Evolutionary conservation across 1,140 invertebrate species (phyloP).

Genomic region (Solenopsis invicta): DNA sequence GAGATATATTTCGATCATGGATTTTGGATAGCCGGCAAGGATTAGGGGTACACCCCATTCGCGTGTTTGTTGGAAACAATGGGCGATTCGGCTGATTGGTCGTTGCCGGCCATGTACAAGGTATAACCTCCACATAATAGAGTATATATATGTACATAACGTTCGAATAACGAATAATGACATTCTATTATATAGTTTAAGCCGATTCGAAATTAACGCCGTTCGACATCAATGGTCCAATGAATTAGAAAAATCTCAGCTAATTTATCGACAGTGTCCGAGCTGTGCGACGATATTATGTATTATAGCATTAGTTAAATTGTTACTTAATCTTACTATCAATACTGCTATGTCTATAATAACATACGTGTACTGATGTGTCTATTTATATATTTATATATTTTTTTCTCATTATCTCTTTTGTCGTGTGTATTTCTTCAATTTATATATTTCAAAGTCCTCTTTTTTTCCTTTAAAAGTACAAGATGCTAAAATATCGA

Average conservation of each 20-base stretch:
- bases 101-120: slow-evolving; percentile 47
- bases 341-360: background rate
- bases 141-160: slow-evolving; percentile 17
- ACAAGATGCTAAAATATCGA: background rate
- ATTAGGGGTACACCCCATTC: slow-evolving; percentile 79
- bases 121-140: slow-evolving; percentile 41
- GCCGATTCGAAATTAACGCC: background rate
- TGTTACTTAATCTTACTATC: background rate
- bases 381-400: background rate
- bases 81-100: slow-evolving; percentile 79
- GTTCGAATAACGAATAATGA: slow-evolving; percentile 42
- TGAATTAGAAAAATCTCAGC: background rate
- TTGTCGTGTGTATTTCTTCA: background rate
- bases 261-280: background rate
- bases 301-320: background rate
- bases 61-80: slow-evolving; percentile 83
- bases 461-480: background rate
- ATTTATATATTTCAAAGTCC: background rate
- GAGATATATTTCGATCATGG: slow-evolving; percentile 86
- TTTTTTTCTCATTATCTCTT: background rate
- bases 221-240: background rate
- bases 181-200: slow-evolving; percentile 45
- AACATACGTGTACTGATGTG: background rate
- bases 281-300: background rate
- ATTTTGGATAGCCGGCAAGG: slow-evolving; percentile 84